Percentiles rank a stretch among this genome's conserved stretches.
Conservation (phyloP, 2,888 invertebrate species). For the Hirudinaria manillensis region DNA sequence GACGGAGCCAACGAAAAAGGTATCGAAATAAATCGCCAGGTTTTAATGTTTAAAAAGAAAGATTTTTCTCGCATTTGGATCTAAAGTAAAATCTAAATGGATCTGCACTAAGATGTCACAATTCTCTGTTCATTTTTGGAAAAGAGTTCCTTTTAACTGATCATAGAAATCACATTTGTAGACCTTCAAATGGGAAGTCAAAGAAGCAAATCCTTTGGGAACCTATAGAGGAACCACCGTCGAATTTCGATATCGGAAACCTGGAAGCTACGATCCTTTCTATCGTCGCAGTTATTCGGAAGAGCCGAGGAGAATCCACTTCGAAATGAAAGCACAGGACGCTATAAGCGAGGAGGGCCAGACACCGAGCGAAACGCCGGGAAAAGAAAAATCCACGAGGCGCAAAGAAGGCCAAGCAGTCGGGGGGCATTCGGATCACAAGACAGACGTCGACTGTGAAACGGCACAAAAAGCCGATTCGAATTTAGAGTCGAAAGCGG, state of each 20-base stretch:
- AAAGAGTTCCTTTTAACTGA: not conserved
- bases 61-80: not conserved
- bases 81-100: not conserved
- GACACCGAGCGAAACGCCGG: not conserved
- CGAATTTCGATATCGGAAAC: not conserved
- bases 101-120: too few relatives aligned
- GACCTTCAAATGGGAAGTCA: conserved; percentile 20
- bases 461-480: not conserved
- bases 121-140: too few relatives aligned
- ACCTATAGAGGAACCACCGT: not conserved
- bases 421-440: not conserved
- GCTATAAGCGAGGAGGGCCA: not conserved
- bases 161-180: not conserved
- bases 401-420: not conserved
- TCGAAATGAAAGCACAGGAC: conserved; percentile 2
- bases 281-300: conserved; percentile 20
- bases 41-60: too few relatives aligned
- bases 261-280: not conserved
- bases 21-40: not conserved
- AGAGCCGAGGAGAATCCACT: conserved; percentile 16
- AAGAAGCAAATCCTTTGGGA: not conserved
- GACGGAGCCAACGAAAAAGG: not conserved
- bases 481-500: not conserved
- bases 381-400: not conserved
- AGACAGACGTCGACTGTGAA: not conserved